These are phyloP conservation scores for Sylvia atricapilla DNA, from an alignment of 2,113 vertebrate genomes.

Conservation along the genomic window DNA sequence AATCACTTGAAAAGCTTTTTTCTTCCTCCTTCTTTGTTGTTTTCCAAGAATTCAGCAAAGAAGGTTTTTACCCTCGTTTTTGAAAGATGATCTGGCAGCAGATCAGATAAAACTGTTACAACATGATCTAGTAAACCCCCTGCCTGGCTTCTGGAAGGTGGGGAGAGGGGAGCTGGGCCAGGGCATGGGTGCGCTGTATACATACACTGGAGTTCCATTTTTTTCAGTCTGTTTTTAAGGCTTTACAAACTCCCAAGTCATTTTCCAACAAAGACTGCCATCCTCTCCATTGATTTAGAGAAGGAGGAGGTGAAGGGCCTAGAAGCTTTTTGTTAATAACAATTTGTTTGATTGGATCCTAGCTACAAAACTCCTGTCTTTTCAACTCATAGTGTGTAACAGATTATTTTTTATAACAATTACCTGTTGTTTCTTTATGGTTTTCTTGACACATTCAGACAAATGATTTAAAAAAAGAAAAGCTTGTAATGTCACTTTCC, in stretches of 20 bases:
- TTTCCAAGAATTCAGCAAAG: neutral
- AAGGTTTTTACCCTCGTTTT: neutral
- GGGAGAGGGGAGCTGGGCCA: neutral
- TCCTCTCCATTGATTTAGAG: neutral
- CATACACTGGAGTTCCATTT: neutral
- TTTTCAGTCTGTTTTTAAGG: neutral
- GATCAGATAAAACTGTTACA: neutral
- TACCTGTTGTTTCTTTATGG: neutral
- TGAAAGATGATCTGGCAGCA: neutral
- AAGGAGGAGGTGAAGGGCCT: neutral
- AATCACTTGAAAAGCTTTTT: conserved; percentile 10
- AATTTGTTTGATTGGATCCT: neutral
- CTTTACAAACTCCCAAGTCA: neutral
- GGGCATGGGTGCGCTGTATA: neutral
- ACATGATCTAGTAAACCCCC: neutral
- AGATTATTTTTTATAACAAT: neutral
- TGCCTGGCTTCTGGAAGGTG: neutral
- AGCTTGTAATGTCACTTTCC: neutral
- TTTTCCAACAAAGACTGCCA: neutral
- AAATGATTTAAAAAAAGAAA: neutral
- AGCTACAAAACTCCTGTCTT: neutral
- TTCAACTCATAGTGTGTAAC: neutral
- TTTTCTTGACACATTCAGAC: neutral
- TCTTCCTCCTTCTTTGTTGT: neutral
- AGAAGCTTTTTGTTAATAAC: neutral